Conservation (phyloP, 2,888 invertebrate genomes). For the Lithophane semibrunnea region DNA sequence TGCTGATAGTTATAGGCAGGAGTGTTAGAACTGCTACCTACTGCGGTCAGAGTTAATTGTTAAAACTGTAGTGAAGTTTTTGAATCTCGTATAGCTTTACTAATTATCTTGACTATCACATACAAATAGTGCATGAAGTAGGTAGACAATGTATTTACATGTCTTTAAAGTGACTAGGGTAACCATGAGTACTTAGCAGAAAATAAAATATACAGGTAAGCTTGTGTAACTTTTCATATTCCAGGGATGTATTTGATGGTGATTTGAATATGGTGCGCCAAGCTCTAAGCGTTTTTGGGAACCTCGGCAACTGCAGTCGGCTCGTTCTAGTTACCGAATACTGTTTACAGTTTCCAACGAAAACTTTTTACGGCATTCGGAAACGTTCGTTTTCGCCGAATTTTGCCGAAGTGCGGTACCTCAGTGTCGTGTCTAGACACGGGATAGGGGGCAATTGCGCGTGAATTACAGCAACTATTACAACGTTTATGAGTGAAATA, state of each 20-base stretch:
- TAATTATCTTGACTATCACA: not conserved
- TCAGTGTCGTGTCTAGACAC: constrained; percentile 61
- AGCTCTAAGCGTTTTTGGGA: constrained; percentile 41
- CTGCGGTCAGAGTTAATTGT: not conserved
- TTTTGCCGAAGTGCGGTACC: constrained; percentile 58
- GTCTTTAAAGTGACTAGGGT: constrained; percentile 13
- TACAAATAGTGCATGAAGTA: not conserved
- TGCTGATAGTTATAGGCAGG: not conserved
- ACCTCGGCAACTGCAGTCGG: constrained; percentile 18
- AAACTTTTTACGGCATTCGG: constrained; percentile 67
- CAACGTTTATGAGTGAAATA: constrained; percentile 76
- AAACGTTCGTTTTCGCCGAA: constrained; percentile 66
- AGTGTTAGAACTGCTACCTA: constrained; percentile 15
- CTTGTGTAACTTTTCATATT: not conserved
- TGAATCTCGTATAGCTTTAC: not conserved
- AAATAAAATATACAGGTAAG: not conserved
- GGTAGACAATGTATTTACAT: not conserved
- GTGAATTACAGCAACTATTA: constrained; percentile 82
- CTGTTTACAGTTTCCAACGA: constrained; percentile 64
- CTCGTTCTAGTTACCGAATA: constrained; percentile 60
- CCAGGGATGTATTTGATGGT: not conserved
- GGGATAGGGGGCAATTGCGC: constrained; percentile 73
- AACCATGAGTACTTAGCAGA: constrained; percentile 25
- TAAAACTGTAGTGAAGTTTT: not conserved
- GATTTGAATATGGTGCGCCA: not conserved